Percentiles rank a stretch among this genome's conserved stretches.
phyloP scores from a whole-genome alignment of 2,797 vertebrate genomes.

The Bufotes viridis region DNA sequence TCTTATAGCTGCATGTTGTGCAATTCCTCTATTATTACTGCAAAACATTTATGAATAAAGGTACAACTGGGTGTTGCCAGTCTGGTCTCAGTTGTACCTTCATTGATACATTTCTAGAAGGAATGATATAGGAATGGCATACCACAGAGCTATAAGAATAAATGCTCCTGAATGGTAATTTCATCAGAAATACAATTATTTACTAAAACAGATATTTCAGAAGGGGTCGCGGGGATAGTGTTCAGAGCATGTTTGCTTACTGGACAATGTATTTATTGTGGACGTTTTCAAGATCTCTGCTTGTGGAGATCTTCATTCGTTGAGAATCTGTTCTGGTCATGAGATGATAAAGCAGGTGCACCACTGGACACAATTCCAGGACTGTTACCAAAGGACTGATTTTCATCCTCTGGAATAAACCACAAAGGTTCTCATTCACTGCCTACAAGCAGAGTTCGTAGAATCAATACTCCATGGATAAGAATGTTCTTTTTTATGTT shows the following conservation, averaged over 20 bases:
- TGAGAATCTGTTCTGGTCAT: background rate
- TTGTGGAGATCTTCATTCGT: background rate
- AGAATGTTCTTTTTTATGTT: background rate
- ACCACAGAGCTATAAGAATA: too few relatives aligned
- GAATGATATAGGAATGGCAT: too few relatives aligned
- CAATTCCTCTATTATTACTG: too few relatives aligned
- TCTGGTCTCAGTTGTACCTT: too few relatives aligned
- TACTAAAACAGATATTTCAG: too few relatives aligned
- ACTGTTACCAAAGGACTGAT: background rate
- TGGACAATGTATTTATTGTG: background rate
- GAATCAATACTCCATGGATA: background rate
- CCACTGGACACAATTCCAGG: background rate
- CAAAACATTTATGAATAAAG: too few relatives aligned
- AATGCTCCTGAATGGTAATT: too few relatives aligned
- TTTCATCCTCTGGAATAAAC: background rate
- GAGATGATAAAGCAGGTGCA: background rate
- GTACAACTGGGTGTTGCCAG: too few relatives aligned
- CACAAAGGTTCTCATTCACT: background rate
- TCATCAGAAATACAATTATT: too few relatives aligned
- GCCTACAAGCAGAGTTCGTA: background rate
- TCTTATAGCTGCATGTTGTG: too few relatives aligned
- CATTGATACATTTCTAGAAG: too few relatives aligned
- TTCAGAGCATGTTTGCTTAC: background rate
- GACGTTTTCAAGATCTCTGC: background rate
- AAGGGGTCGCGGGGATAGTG: too few relatives aligned